These are phyloP conservation scores for Antheraea mylitta DNA, from an alignment of 1,140 invertebrate species.

Conservation along the genomic window DNA sequence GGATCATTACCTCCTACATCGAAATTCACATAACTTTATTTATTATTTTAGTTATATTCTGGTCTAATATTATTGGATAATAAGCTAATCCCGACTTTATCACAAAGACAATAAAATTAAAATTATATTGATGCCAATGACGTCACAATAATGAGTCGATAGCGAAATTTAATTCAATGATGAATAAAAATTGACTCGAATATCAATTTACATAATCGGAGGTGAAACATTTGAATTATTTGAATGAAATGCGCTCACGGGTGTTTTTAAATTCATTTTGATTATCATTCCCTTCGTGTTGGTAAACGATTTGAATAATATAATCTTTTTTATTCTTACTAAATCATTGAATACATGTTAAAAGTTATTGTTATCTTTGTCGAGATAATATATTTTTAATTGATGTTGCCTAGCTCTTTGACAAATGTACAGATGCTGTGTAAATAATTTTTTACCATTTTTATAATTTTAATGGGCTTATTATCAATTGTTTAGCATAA, in stretches of 20 bases:
- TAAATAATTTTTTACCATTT: no score
- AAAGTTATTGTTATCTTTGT: neutral
- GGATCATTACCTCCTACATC: no score
- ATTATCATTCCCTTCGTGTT: constrained; percentile 26
- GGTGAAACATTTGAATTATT: constrained; percentile 41
- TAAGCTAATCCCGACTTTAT: neutral
- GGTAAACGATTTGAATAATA: neutral
- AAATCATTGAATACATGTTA: neutral
- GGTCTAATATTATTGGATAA: neutral
- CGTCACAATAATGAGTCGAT: neutral
- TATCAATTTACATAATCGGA: constrained; percentile 51
- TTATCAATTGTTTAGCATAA: no score
- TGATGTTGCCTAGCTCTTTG: neutral
- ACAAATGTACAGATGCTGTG: no score
- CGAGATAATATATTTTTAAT: neutral
- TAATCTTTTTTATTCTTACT: constrained; percentile 3
- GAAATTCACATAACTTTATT: no score
- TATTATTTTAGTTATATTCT: no score
- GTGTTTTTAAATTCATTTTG: constrained; percentile 33
- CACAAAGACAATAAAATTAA: neutral
- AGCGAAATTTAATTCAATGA: constrained; percentile 21
- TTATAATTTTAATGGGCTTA: no score
- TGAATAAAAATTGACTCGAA: constrained; percentile 47
- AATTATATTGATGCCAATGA: neutral
- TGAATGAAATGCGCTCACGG: constrained; percentile 30